Percentiles rank a stretch among this genome's conserved stretches.
phyloP scores from a whole-genome alignment of 2,113 vertebrate species.

The Dasyornis broadbenti region DNA sequence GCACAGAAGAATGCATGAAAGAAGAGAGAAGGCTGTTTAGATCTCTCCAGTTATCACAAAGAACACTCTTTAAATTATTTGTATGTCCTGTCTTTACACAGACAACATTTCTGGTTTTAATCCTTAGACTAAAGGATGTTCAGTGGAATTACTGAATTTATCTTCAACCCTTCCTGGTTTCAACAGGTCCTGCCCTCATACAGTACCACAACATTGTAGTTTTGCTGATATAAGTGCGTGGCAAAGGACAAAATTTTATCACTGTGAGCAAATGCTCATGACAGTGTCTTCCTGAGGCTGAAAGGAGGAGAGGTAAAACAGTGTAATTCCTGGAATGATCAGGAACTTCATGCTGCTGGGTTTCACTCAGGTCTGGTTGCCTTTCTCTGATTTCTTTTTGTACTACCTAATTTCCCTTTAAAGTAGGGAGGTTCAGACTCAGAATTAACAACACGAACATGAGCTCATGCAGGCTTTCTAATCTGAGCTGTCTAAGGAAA shows the following conservation, averaged over 20 bases:
- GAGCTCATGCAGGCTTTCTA: constrained; percentile 71
- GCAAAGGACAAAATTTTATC: neutral
- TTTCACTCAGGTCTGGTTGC: neutral
- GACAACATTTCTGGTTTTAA: neutral
- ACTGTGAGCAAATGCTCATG: neutral
- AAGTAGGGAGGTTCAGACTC: constrained; percentile 49
- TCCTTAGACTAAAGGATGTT: neutral
- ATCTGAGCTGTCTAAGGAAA: constrained; percentile 73
- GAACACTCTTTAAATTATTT: neutral
- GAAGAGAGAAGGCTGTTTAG: neutral
- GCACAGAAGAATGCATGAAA: neutral
- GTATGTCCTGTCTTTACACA: neutral
- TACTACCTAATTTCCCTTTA: constrained; percentile 57
- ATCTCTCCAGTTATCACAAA: neutral
- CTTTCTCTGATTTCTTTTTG: constrained; percentile 12
- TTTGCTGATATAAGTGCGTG: neutral
- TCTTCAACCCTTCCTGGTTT: neutral
- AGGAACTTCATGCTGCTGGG: neutral
- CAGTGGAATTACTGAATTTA: neutral
- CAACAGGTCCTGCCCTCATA: neutral
- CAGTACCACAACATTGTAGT: neutral
- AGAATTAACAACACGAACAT: constrained; percentile 56
- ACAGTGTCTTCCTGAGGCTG: neutral
- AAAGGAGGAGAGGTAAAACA: neutral
- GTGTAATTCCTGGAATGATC: neutral